Percentiles rank a stretch among this genome's conserved stretches.
These are phyloP conservation scores for Acipenser ruthenus DNA, from an alignment of 2,797 vertebrate genomes.

Conservation along the genomic window DNA sequence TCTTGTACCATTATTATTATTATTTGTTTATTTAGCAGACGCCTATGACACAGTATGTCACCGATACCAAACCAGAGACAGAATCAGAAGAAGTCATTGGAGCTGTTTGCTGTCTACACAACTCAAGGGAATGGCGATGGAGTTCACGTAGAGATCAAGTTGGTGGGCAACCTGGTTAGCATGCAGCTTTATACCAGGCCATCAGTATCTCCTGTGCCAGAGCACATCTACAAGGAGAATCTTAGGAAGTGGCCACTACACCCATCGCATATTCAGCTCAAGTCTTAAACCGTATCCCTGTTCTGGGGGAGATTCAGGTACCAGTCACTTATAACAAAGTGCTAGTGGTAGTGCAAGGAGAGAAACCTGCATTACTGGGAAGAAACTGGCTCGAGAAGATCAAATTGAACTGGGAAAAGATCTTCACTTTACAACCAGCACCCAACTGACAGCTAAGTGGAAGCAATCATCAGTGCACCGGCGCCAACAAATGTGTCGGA, in stretches of 20 bases:
- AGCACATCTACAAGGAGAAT: not conserved
- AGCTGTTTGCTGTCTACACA: not conserved
- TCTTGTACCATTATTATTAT: not conserved
- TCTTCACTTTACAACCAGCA: not conserved
- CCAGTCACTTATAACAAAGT: not conserved
- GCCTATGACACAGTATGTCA: not conserved
- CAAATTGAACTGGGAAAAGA: not conserved
- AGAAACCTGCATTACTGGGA: not conserved
- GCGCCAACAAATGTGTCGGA: no score
- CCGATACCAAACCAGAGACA: not conserved
- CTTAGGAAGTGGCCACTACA: not conserved
- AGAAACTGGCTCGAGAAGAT: not conserved
- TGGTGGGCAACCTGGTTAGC: not conserved
- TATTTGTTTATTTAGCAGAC: no score
- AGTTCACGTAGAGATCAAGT: not conserved
- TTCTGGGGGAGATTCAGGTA: not conserved
- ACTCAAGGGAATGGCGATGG: not conserved
- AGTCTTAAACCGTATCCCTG: not conserved
- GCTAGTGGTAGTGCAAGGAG: not conserved
- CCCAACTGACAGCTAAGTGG: no score
- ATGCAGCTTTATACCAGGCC: not conserved
- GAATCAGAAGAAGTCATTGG: not conserved
- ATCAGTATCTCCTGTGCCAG: not conserved
- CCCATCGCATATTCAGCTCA: not conserved
- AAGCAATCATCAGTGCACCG: no score